These are phyloP conservation scores for Lineus longissimus DNA, from an alignment of 1,140 invertebrate genomes.

Conservation along the genomic window DNA sequence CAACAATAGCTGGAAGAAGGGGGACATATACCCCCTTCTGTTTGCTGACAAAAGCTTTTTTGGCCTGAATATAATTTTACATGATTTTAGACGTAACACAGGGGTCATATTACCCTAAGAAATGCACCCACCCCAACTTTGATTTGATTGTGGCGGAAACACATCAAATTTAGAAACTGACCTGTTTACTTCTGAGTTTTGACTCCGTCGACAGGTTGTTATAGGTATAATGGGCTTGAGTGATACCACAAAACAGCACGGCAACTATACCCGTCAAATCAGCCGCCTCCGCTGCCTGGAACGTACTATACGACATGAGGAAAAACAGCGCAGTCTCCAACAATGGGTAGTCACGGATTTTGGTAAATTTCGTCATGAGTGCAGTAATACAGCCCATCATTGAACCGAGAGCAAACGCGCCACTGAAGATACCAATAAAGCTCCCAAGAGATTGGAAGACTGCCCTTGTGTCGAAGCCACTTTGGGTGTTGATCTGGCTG, in stretches of 20 bases:
- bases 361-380: slow-evolving; percentile 94
- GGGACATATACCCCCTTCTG: too few species aligned
- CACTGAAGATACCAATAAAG: slow-evolving; percentile 87
- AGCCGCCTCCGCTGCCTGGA: slow-evolving; percentile 90
- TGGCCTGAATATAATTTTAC: too few species aligned
- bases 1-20: too few species aligned
- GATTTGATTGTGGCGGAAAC: too few species aligned
- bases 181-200: slow-evolving; percentile 79
- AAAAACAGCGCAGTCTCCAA: slow-evolving; percentile 94
- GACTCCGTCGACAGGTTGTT: slow-evolving; percentile 90
- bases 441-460: slow-evolving; percentile 85
- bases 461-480: slow-evolving; percentile 76
- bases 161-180: too few species aligned
- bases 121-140: too few species aligned
- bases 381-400: slow-evolving; percentile 88
- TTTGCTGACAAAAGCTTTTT: too few species aligned
- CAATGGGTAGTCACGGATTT: slow-evolving; percentile 89
- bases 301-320: slow-evolving; percentile 96
- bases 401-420: slow-evolving; percentile 86
- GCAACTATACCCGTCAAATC: slow-evolving; percentile 86
- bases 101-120: too few species aligned
- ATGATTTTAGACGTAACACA: too few species aligned
- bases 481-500: slow-evolving; percentile 66
- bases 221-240: slow-evolving; percentile 98
- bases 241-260: slow-evolving; percentile 96